Evolutionary conservation across 2,113 vertebrate genomes (phyloP), one percentile per base, ranked within the genome.

Genomic region (Peucedramus taeniatus): DNA sequence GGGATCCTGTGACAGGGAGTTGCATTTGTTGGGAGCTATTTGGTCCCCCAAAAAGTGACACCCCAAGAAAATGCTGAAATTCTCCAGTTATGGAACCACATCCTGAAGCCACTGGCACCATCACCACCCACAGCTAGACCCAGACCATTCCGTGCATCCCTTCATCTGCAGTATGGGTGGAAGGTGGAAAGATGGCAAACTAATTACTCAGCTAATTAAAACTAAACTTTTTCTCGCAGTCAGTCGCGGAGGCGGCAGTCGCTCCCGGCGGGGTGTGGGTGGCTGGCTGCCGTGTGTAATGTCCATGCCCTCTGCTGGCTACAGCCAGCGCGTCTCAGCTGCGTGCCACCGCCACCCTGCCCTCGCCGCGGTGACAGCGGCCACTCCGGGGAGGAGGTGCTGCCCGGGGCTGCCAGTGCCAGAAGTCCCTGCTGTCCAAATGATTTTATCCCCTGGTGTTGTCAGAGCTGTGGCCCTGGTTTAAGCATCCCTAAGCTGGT

Each of bases 291-390:
- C 66, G 37, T 79, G 92, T 84, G 95, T 96, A n/a, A 91, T 81
- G 83, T 94, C 96, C 97, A 97, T 97, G 97, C 97, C 97, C 97
- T 97, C 97, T 97, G 92, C 97, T 97, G 97, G 97, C 93, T 97
- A 93, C 49, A 97, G 90, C 90, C 95, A 83, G 96, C 23, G 78
- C 28, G 69, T 87, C 95, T 35, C 89, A 60, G 86, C 72, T 53
- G 45, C 10, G 33, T 95, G 96, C 89, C 95, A 92, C 89, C 53
- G 37, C 74, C 56, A 17, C 72, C 93, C 71, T 80, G 91, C 81
- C 91, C 93, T 49, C 22, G 3, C 44, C 3, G 33, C 82, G 11
- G 68, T 54, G 3, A 66, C 44, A 31, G 56, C 54, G 15, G n/a
- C 68, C 64, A 11, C 80, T 26, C 56, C 35, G 6, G 23, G 28